A percentile compares a stretch with the other conserved stretches of the same genome.
These are phyloP conservation scores for Drosophila simulans DNA, from an alignment of 1,140 invertebrate genomes.

Conservation along the genomic window DNA sequence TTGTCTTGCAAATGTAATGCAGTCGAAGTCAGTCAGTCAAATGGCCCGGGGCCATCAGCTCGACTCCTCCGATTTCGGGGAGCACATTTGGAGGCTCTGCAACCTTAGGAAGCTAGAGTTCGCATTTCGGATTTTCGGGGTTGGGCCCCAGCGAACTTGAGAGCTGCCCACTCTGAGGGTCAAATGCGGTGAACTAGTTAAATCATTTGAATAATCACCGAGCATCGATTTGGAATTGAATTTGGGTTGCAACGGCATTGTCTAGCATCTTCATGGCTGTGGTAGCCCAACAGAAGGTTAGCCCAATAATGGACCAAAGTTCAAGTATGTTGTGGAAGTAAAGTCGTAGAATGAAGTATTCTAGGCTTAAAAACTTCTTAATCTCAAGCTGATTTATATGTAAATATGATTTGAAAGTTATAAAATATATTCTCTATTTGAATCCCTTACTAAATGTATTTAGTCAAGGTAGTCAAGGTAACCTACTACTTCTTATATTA, in stretches of 20 bases:
- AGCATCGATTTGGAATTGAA: constrained; percentile 42
- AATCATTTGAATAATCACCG: constrained; percentile 61
- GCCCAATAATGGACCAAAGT: constrained; percentile 11
- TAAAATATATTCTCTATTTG: too few species aligned
- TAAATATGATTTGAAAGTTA: too few species aligned
- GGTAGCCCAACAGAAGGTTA: constrained; percentile 40
- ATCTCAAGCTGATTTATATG: too few species aligned
- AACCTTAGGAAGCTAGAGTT: constrained; percentile 40
- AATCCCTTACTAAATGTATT: too few species aligned
- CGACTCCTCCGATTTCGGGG: constrained; percentile 27
- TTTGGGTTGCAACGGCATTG: constrained; percentile 42
- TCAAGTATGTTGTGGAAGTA: not conserved
- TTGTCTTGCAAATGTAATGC: constrained; percentile 54
- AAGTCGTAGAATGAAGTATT: not conserved
- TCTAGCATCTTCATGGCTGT: constrained; percentile 12
- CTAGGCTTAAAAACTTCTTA: too few species aligned
- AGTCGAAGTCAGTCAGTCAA: constrained; percentile 40
- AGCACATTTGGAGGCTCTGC: constrained; percentile 20
- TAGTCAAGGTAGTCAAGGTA: too few species aligned
- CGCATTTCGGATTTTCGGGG: constrained; percentile 21
- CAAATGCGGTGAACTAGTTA: constrained; percentile 56
- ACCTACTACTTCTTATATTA: too few species aligned
- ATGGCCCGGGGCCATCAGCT: constrained; percentile 32
- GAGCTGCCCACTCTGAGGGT: constrained; percentile 41
- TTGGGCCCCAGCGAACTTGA: constrained; percentile 40